Evolutionary conservation across 2,888 invertebrate genomes (phyloP), one percentile per base, ranked within the genome.

Genomic region (Reticulitermes lucifugus): DNA sequence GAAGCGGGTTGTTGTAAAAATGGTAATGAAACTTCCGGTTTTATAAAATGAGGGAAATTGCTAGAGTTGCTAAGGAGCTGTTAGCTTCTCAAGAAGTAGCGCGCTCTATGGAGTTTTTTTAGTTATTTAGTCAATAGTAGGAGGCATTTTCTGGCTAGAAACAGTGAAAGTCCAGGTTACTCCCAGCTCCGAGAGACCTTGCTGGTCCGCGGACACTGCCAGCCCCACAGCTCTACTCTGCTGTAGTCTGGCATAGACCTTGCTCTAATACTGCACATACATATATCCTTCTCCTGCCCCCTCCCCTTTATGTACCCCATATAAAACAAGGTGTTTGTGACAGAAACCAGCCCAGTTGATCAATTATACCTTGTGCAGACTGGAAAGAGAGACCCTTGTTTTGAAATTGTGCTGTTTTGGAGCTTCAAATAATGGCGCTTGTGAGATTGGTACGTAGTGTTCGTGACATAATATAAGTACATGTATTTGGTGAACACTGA

Each of bases 281-380:
- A 81, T 81, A 81, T 70, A 81, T 55, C 65, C 51, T 35, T 65
- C 70, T 55, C 73, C 35, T 73, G 29, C 59, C 46, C 77, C 29
- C 7, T 29, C 65, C 60, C 43, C 25, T 25, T 46, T 83, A 59
- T 86, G 79, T 83, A 75, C 83, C 79, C 75, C 83, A 85, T 86
- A 86, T 86, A 86, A 86, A 86, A 86, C 86, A 85, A 83, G 83
- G 86, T 65, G 86, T 79, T 46, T 71, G 79, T 79, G 65, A 35
- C 80, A 51, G 51, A 80, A 35, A 35, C 85, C 85, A 84, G 80
- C 81, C 86, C 86, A 86, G 86, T 86, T 79, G 77, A 59, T 25
- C 73, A 55, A 77, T 83, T 79, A 82, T 83, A 29, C 73, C n/a
- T 71, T 43, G 77, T 77, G 77, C 51, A 43, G 77, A 46, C 43